These are phyloP conservation scores for Pseudochromis fuscus DNA, from an alignment of 2,797 vertebrate species.

Conservation along the genomic window DNA sequence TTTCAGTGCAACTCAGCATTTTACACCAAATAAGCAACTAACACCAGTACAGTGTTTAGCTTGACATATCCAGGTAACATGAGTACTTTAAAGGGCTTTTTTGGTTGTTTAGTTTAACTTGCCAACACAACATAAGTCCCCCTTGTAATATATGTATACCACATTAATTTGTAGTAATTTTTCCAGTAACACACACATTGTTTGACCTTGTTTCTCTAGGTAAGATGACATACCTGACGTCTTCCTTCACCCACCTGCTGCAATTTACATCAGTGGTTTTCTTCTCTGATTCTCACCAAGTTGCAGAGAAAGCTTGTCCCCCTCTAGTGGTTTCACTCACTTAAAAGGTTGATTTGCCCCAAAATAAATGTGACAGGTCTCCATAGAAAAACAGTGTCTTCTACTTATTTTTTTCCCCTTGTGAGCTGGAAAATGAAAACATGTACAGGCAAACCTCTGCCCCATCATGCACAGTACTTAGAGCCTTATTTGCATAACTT, in stretches of 20 bases:
- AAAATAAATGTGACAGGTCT: neutral
- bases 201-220: constrained; percentile 14
- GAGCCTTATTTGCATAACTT: constrained; percentile 46
- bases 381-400: neutral
- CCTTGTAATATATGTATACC: constrained; percentile 54
- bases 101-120: too few relatives aligned
- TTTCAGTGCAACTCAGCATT: too few relatives aligned
- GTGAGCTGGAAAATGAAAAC: constrained; percentile 7
- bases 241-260: constrained; percentile 69
- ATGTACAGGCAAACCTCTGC: constrained; percentile 39
- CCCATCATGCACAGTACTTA: neutral
- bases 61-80: too few relatives aligned
- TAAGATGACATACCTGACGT: constrained; percentile 16
- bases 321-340: constrained; percentile 73
- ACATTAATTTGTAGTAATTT: neutral
- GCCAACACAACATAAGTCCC: neutral
- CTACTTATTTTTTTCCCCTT: neutral
- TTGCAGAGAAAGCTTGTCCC: constrained; percentile 46
- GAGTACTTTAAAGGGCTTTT: too few relatives aligned
- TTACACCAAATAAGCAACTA: too few relatives aligned
- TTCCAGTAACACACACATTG: constrained; percentile 1
- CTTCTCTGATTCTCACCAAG: constrained; percentile 34
- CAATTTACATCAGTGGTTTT: constrained; percentile 17
- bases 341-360: neutral
- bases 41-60: too few relatives aligned